Percentiles rank a stretch among this genome's conserved stretches.
Conservation (phyloP, 2,797 vertebrate genomes). For the Petrocephalus schoutedeni region DNA sequence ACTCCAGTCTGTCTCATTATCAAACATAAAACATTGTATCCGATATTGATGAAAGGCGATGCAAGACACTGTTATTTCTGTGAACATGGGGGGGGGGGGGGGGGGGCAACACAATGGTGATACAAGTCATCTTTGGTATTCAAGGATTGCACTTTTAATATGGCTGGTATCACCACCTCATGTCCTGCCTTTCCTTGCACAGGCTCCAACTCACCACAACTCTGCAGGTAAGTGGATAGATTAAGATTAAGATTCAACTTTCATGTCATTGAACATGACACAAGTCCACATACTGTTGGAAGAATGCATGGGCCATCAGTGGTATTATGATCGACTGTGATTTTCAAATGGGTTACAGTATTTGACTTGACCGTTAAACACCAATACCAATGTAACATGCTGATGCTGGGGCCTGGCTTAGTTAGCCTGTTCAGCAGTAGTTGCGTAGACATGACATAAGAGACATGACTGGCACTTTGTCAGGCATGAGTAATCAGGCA, state of each 20-base stretch:
- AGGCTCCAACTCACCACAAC: neutral
- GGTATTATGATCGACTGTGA: neutral
- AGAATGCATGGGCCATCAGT: neutral
- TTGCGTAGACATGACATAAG: neutral
- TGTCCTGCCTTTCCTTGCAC: neutral
- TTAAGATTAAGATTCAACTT: neutral
- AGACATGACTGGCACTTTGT: neutral
- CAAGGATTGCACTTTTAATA: neutral
- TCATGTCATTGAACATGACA: too few species aligned
- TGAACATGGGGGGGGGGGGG: neutral
- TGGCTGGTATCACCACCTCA: neutral
- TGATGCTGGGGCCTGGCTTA: neutral
- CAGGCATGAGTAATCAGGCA: neutral
- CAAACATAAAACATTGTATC: neutral
- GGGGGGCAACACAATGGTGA: neutral
- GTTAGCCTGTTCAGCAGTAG: slow-evolving; percentile 9
- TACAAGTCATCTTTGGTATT: neutral
- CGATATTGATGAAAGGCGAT: neutral
- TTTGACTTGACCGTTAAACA: neutral
- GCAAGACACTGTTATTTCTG: neutral
- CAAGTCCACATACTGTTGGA: neutral
- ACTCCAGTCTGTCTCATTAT: neutral
- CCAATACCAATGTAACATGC: neutral
- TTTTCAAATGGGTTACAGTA: neutral
- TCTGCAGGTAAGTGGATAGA: neutral